Evolutionary conservation across 2,797 vertebrate species (phyloP).

Genomic region (Simalia tracyae): DNA sequence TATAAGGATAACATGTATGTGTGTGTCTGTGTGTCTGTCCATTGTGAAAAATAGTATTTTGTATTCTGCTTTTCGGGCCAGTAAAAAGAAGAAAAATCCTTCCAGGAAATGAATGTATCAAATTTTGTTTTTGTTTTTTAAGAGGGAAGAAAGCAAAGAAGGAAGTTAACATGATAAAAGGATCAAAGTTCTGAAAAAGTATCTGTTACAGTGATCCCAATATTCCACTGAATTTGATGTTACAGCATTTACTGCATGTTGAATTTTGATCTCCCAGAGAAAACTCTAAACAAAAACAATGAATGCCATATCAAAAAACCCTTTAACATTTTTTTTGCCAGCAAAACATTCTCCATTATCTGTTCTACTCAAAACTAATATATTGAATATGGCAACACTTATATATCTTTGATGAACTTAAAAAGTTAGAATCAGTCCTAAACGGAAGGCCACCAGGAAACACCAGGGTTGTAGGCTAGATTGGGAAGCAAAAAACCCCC

Average conservation of each 20-base stretch:
- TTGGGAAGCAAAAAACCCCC: too few relatives aligned
- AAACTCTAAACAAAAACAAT: constrained; percentile 31
- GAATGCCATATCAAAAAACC: constrained; percentile 5
- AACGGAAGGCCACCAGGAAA: too few relatives aligned
- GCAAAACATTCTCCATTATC: constrained; percentile 16
- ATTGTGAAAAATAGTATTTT: background rate
- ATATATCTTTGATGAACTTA: too few relatives aligned
- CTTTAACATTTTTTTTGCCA: background rate
- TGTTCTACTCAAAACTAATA: background rate
- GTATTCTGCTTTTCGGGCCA: background rate
- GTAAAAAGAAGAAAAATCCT: background rate
- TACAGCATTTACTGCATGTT: constrained; percentile 32
- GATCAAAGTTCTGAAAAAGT: constrained; percentile 36
- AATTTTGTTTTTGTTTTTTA: background rate
- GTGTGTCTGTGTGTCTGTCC: background rate
- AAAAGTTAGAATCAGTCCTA: too few relatives aligned
- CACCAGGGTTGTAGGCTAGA: too few relatives aligned
- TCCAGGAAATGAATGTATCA: background rate
- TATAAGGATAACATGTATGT: background rate
- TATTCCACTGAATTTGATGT: constrained; percentile 27
- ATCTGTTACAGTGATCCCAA: background rate
- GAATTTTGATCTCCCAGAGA: constrained; percentile 1
- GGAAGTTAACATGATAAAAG: constrained; percentile 18
- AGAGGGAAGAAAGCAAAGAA: background rate
- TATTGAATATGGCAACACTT: too few relatives aligned